Evolutionary conservation across 2,113 vertebrate species (phyloP), one percentile per base, ranked within the genome.

Genomic region (Myxocyprinus asiaticus): DNA sequence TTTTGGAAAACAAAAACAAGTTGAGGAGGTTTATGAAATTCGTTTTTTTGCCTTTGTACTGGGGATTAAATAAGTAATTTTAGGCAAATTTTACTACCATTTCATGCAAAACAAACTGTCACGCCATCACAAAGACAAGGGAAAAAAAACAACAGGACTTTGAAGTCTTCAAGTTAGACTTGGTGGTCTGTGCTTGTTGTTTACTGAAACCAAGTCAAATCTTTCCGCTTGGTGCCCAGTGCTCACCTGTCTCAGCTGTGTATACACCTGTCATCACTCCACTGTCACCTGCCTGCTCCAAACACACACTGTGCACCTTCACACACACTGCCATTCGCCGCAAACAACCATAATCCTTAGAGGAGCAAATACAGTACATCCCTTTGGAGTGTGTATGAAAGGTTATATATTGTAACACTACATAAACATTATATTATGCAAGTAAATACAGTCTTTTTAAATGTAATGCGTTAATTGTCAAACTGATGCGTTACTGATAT

Each of bases 181-280:
- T 42, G 42, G 45, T 61, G 66, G 61, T 67, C 64, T 82, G 69
- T 14, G 5, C 12, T 69, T 22, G 44, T 74, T 79, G 78, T 33
- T 33, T 33, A 33, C 22, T 33, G 22, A 33, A 33, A 33, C 22
- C 22, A 33, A 33, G 22, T 68, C 22, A 76, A 72, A 79, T 50
- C 64, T 67, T 42, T 62, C 14, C 7, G 71, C 42, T 33, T 33
- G 3, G 22, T 33, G 79, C 79, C 72, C 66, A 76, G 47, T 15
- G 43, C 53, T 67, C 77, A 84, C 76, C 82, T 84, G 82, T 58
- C 70, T 71, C 81, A 83, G 82, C 79, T 83, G 76, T 75, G 71
- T 81, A 56, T 63, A 82, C 64, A 73, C 79, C 79, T 86, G 70
- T 87, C 87, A 80, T 68, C 84, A 83, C 71, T 73, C 79, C 64